Percentiles rank a stretch among this genome's conserved stretches.
phyloP scores from a whole-genome alignment of 2,113 vertebrate genomes.

The Ceuthmochares aereus region DNA sequence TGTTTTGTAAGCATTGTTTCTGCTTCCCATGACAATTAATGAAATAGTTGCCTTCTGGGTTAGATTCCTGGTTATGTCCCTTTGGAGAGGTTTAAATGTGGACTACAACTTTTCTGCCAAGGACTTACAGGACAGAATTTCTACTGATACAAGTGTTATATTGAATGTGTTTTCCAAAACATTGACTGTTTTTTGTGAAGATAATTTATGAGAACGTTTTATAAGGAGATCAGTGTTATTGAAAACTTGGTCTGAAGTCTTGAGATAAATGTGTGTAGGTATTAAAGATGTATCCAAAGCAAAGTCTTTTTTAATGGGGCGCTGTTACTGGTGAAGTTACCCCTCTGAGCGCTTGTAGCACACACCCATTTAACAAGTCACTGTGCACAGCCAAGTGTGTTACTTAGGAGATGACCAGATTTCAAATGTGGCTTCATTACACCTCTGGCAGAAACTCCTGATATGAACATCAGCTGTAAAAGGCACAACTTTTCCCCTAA shows the following conservation, averaged over 20 bases:
- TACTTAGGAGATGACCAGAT: not conserved
- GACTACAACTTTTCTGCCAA: not conserved
- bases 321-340: not conserved
- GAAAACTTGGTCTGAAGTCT: not conserved
- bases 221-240: slow-evolving; percentile 6
- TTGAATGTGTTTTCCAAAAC: slow-evolving; percentile 9
- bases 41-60: slow-evolving; percentile 14
- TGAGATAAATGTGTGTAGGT: slow-evolving; percentile 3
- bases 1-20: not conserved
- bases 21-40: not conserved
- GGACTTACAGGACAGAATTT: not conserved
- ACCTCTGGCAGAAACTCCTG: not conserved
- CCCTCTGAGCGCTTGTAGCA: not conserved
- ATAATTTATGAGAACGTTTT: slow-evolving; percentile 60
- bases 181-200: slow-evolving; percentile 57
- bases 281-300: not conserved
- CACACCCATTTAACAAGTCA: not conserved
- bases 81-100: not conserved
- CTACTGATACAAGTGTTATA: slow-evolving; percentile 3
- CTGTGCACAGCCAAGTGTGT: not conserved
- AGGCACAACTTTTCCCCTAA: not conserved
- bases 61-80: not conserved
- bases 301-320: not conserved
- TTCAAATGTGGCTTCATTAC: not conserved
- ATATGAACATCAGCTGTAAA: not conserved